Conservation (phyloP, 2,797 vertebrate species). For the Macrochelys suwanniensis region DNA sequence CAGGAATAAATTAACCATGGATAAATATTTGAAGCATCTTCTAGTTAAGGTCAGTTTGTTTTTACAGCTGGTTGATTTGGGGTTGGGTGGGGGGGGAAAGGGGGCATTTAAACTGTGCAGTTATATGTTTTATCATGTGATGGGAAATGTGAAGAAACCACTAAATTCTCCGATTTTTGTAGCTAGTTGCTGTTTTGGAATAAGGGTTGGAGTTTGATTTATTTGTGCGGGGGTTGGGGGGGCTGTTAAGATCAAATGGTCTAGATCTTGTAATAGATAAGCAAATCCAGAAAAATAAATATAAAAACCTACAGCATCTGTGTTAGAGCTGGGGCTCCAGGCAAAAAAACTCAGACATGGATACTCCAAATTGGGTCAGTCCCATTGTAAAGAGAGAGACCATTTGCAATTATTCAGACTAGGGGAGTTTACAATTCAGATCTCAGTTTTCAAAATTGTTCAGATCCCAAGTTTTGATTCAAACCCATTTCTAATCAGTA, state of each 20-base stretch:
- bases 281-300: neutral
- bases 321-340: neutral
- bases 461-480: neutral
- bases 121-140: neutral
- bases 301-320: neutral
- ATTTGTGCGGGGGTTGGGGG: neutral
- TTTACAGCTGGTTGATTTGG: neutral
- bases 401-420: neutral
- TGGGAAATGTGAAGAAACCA: neutral
- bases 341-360: constrained; percentile 5
- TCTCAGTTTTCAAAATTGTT: neutral
- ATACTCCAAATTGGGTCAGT: neutral
- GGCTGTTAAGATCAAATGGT: neutral
- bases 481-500: constrained; percentile 9
- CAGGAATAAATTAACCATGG: constrained; percentile 25
- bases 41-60: constrained; percentile 71
- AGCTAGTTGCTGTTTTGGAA: neutral
- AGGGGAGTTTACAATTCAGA: neutral
- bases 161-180: neutral
- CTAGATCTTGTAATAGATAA: neutral
- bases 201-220: neutral
- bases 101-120: neutral
- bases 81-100: neutral
- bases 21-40: constrained; percentile 47
- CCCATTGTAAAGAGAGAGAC: neutral